phyloP scores from a whole-genome alignment of 1,140 invertebrate genomes.

The Camponotus vicinus region DNA sequence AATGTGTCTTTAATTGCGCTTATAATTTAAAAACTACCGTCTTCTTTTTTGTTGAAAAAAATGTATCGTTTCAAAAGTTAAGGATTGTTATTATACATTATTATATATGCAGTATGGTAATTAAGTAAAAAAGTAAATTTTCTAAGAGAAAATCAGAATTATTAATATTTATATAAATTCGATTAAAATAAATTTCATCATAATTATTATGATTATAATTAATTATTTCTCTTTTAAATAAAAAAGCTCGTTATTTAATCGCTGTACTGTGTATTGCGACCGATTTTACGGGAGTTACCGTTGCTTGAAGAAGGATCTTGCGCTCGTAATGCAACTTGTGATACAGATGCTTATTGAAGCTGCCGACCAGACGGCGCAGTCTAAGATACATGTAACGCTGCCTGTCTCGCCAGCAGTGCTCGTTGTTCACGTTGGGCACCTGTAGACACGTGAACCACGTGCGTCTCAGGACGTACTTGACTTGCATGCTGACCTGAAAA shows the following conservation, averaged over 20 bases:
- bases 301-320: conserved; percentile 68
- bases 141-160: too few species aligned
- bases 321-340: conserved; percentile 78
- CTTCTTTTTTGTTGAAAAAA: too few species aligned
- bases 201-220: too few species aligned
- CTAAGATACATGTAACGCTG: conserved; percentile 84
- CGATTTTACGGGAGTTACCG: not conserved
- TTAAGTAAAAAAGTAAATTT: too few species aligned
- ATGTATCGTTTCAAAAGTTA: too few species aligned
- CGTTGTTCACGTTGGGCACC: conserved; percentile 70
- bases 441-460: conserved; percentile 83
- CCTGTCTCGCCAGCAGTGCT: conserved; percentile 81
- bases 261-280: not conserved
- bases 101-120: too few species aligned
- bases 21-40: too few species aligned
- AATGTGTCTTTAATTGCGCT: not conserved
- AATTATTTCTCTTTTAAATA: not conserved
- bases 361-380: conserved; percentile 80
- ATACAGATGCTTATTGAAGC: conserved; percentile 80
- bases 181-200: not conserved
- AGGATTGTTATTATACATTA: too few species aligned
- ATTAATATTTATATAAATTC: not conserved
- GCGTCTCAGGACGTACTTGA: conserved; percentile 81
- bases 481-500: conserved; percentile 77
- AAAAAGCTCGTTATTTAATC: not conserved